Conservation (phyloP, 1,140 invertebrate species). For the Drosophila burlai region DNA sequence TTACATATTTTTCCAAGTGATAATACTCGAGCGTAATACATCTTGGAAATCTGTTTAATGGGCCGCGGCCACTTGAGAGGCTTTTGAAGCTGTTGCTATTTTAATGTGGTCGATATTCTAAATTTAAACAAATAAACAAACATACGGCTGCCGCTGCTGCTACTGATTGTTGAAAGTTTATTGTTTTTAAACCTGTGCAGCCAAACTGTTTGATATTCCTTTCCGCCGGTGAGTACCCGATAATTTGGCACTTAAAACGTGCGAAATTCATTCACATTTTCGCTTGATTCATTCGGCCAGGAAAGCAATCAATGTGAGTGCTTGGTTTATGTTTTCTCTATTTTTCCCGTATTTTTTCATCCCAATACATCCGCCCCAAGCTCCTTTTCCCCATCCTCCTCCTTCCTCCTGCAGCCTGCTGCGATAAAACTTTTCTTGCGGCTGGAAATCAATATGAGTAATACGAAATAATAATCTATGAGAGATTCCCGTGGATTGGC, state of each 20-base stretch:
- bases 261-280: conserved; percentile 73
- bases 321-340: conserved; percentile 43
- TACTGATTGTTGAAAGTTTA: conserved; percentile 72
- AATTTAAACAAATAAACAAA: conserved; percentile 83
- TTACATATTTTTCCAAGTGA: conserved; percentile 11
- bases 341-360: conserved; percentile 5
- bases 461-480: conserved; percentile 57
- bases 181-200: conserved; percentile 76
- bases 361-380: conserved; percentile 30
- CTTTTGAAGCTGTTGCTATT: conserved; percentile 81
- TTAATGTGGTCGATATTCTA: conserved; percentile 82
- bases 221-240: conserved; percentile 61
- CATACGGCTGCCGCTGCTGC: conserved; percentile 33
- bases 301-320: conserved; percentile 56
- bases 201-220: conserved; percentile 67
- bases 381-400: not conserved
- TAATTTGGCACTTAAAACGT: conserved; percentile 74
- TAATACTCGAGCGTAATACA: conserved; percentile 65
- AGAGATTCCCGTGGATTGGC: conserved; percentile 45
- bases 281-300: conserved; percentile 54
- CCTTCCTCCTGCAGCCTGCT: not conserved
- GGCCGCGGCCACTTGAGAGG: conserved; percentile 69
- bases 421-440: conserved; percentile 32
- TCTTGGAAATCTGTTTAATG: conserved; percentile 80
- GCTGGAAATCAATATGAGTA: conserved; percentile 57